A percentile compares a stretch with the other conserved stretches of the same genome.
These are phyloP conservation scores for Rhinogobius similis DNA, from an alignment of 2,113 vertebrate species.

Conservation along the genomic window DNA sequence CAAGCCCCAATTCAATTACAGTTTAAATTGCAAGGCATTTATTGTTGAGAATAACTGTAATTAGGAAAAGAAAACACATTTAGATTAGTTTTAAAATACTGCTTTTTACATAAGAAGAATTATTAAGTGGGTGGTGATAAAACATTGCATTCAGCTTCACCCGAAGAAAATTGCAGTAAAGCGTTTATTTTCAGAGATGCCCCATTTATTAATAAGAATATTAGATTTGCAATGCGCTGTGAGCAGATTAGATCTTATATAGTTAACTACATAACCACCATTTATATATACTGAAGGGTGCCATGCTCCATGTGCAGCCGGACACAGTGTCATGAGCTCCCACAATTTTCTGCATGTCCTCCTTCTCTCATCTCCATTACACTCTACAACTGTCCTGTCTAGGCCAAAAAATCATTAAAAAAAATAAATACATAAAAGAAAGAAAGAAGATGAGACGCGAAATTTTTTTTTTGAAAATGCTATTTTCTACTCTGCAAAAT, in stretches of 20 bases:
- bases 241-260: neutral
- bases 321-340: too few species aligned
- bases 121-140: slow-evolving; percentile 1
- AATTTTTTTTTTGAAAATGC: too few species aligned
- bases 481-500: too few species aligned
- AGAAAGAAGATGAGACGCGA: too few species aligned
- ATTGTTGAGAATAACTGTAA: neutral
- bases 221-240: neutral
- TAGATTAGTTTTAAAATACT: neutral
- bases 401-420: too few species aligned
- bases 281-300: too few species aligned
- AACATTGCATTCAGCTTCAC: neutral
- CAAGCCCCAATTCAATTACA: neutral
- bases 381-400: too few species aligned
- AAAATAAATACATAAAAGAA: too few species aligned
- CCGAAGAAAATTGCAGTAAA: neutral
- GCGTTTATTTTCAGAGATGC: neutral
- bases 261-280: too few species aligned
- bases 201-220: neutral
- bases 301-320: too few species aligned
- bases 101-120: neutral
- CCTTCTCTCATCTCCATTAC: too few species aligned
- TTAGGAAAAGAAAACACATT: neutral
- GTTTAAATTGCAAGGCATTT: neutral
- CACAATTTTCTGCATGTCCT: too few species aligned